Percentiles rank a stretch among this genome's conserved stretches.
These are phyloP conservation scores for Folsomia manolachei DNA, from an alignment of 2,888 invertebrate species.

Conservation along the genomic window DNA sequence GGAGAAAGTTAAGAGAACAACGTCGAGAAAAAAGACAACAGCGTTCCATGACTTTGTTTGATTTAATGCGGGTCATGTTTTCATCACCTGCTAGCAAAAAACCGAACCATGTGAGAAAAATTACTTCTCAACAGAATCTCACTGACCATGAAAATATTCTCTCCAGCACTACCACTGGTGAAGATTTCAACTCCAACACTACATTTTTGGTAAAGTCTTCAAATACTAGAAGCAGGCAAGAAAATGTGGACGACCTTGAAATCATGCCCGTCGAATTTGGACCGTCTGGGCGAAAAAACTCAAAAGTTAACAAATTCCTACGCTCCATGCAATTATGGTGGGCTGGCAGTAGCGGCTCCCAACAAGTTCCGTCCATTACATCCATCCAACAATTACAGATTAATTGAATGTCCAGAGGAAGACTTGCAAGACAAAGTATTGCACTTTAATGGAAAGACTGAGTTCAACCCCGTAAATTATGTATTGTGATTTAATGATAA, in stretches of 20 bases:
- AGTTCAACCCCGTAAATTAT: not conserved
- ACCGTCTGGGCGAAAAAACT: not conserved
- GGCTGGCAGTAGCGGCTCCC: not conserved
- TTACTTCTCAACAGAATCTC: not conserved
- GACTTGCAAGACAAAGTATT: too few relatives aligned
- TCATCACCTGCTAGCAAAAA: not conserved
- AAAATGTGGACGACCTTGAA: not conserved
- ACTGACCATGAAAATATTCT: not conserved
- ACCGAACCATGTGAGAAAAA: not conserved
- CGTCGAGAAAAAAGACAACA: not conserved
- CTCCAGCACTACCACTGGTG: not conserved
- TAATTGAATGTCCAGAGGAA: too few relatives aligned
- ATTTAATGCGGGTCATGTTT: not conserved
- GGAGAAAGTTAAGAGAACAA: conserved; percentile 18
- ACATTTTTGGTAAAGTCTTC: not conserved
- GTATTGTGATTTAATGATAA: not conserved
- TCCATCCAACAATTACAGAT: not conserved
- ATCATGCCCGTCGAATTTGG: not conserved
- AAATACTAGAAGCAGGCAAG: too few relatives aligned
- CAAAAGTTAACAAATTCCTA: not conserved
- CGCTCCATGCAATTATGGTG: not conserved
- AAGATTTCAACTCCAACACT: not conserved
- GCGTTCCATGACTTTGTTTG: conserved; percentile 1
- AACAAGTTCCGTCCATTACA: too few relatives aligned
- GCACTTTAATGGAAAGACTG: not conserved